A percentile compares a stretch with the other conserved stretches of the same genome.
Evolutionary conservation across 2,797 vertebrate genomes (phyloP).

Genomic region (Malacoraja senta): DNA sequence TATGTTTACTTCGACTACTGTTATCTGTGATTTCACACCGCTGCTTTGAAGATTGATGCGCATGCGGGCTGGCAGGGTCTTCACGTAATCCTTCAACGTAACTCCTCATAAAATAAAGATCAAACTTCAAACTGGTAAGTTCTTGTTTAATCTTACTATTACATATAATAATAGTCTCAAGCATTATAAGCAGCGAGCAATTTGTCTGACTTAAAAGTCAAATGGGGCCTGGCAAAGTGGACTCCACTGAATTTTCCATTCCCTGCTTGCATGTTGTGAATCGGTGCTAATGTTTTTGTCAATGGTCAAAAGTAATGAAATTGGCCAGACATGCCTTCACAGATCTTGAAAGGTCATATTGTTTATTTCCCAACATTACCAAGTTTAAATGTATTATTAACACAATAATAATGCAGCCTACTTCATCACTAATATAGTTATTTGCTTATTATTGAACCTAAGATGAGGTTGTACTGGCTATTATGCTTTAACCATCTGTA

Average conservation of each 20-base stretch:
- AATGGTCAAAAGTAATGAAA: not conserved
- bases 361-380: not conserved
- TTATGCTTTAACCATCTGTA: not conserved
- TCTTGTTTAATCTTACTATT: no score
- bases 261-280: not conserved
- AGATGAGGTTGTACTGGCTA: not conserved
- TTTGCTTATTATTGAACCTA: not conserved
- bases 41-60: no score
- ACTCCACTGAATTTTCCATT: not conserved
- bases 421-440: not conserved
- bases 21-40: no score
- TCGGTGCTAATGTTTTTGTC: not conserved
- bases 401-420: not conserved
- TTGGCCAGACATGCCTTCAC: not conserved
- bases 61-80: no score
- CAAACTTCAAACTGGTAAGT: no score
- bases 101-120: no score
- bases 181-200: not conserved
- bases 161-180: not conserved
- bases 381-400: not conserved
- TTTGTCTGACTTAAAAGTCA: not conserved
- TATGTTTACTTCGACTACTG: no score
- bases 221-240: not conserved
- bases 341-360: not conserved
- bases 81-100: no score